A percentile compares a stretch with the other conserved stretches of the same genome.
Conservation (phyloP, 2,888 invertebrate species). For the Carabus problematicus region DNA sequence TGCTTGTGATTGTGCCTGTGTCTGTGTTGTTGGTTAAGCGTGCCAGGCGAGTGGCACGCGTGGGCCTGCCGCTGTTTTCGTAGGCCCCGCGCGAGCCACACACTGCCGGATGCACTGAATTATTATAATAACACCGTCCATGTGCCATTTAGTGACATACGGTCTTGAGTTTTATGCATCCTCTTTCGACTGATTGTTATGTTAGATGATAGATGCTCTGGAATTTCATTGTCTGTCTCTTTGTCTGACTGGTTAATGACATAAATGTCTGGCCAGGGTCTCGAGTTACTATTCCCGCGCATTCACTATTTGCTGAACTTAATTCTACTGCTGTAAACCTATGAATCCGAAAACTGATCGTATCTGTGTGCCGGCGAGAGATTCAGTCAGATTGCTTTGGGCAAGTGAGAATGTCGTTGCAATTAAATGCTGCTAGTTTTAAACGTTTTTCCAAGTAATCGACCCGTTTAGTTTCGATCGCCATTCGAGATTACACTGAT, state of each 20-base stretch:
- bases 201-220: not conserved
- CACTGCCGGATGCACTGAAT: slow-evolving; percentile 50
- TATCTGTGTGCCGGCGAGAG: too few species aligned
- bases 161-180: slow-evolving; percentile 10
- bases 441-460: slow-evolving; percentile 6
- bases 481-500: slow-evolving; percentile 17
- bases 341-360: too few species aligned
- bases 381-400: too few species aligned
- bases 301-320: too few species aligned
- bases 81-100: slow-evolving; percentile 49
- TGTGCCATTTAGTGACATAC: slow-evolving; percentile 23
- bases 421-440: not conserved
- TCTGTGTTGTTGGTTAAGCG: not conserved
- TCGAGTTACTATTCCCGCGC: too few species aligned
- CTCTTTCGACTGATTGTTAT: not conserved
- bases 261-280: too few species aligned
- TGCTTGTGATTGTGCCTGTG: not conserved
- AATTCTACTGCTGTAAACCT: too few species aligned
- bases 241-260: too few species aligned
- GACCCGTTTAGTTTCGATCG: slow-evolving; percentile 15
- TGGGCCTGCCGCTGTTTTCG: slow-evolving; percentile 45
- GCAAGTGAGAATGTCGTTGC: not conserved
- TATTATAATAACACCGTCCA: slow-evolving; percentile 48
- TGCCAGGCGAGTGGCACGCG: slow-evolving; percentile 12
- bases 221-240: not conserved